These are phyloP conservation scores for Lutjanus erythropterus DNA, from an alignment of 2,113 vertebrate species.

Conservation along the genomic window DNA sequence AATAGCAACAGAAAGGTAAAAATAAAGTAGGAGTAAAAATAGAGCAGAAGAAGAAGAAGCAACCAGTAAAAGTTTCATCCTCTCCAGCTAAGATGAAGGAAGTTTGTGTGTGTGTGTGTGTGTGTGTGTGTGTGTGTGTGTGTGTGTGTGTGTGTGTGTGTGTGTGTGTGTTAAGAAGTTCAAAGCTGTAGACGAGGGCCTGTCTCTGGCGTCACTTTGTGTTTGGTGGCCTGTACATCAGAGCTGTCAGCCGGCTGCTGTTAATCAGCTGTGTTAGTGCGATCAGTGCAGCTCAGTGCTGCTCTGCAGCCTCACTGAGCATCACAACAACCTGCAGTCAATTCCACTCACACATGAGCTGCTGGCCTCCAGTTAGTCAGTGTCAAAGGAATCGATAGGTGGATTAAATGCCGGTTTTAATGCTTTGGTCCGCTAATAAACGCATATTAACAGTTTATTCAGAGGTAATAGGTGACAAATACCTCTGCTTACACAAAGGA, in stretches of 20 bases:
- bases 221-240: not conserved
- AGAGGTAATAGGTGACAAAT: not conserved
- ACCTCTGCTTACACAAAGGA: not conserved
- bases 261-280: not conserved
- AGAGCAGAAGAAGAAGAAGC: not conserved
- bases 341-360: not conserved
- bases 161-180: not conserved
- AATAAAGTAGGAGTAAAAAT: slow-evolving; percentile 6
- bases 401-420: not conserved
- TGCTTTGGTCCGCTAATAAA: not conserved
- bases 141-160: slow-evolving; percentile 12
- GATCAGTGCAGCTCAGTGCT: not conserved
- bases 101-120: not conserved
- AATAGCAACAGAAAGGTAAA: slow-evolving; percentile 22
- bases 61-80: not conserved
- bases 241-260: not conserved
- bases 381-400: not conserved
- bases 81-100: not conserved
- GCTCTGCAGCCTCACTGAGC: not conserved
- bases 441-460: not conserved
- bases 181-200: not conserved
- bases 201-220: not conserved
- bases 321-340: not conserved
- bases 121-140: not conserved
- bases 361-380: not conserved